These are phyloP conservation scores for Pseudomyrmex sp. DNA, from an alignment of 1,140 invertebrate species.

Conservation along the genomic window DNA sequence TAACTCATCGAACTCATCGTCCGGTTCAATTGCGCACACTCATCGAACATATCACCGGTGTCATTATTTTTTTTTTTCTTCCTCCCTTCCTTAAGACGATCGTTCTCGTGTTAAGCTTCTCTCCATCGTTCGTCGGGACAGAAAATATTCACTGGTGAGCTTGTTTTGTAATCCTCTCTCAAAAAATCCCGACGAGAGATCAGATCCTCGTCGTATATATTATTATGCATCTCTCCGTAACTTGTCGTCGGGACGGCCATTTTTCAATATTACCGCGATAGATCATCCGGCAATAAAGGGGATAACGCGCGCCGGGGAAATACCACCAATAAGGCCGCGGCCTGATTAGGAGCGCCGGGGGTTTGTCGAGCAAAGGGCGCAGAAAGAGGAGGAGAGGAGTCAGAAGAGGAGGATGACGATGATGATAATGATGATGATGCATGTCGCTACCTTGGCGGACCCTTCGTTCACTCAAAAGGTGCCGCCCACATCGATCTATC, in stretches of 20 bases:
- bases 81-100: constrained; percentile 12
- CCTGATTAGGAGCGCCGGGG: constrained; percentile 67
- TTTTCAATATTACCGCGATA: constrained; percentile 77
- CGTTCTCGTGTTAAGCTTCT: not conserved
- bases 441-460: constrained; percentile 60
- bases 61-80: constrained; percentile 23
- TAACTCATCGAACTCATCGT: not conserved
- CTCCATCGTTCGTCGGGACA: constrained; percentile 1
- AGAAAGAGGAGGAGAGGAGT: not conserved
- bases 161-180: constrained; percentile 63
- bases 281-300: constrained; percentile 74
- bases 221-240: constrained; percentile 69
- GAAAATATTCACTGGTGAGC: constrained; percentile 23
- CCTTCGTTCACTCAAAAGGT: constrained; percentile 65
- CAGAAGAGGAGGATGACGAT: too few relatives aligned
- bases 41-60: constrained; percentile 26
- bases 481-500: constrained; percentile 69
- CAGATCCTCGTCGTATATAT: constrained; percentile 69
- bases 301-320: constrained; percentile 60
- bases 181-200: constrained; percentile 53
- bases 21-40: constrained; percentile 20
- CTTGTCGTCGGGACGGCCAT: constrained; percentile 72
- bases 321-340: constrained; percentile 65
- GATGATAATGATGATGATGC: constrained; percentile 56
- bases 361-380: constrained; percentile 64